Base-by-base conservation (phyloP, 1,140 invertebrate genomes). In the Prorops nasuta region DNA sequence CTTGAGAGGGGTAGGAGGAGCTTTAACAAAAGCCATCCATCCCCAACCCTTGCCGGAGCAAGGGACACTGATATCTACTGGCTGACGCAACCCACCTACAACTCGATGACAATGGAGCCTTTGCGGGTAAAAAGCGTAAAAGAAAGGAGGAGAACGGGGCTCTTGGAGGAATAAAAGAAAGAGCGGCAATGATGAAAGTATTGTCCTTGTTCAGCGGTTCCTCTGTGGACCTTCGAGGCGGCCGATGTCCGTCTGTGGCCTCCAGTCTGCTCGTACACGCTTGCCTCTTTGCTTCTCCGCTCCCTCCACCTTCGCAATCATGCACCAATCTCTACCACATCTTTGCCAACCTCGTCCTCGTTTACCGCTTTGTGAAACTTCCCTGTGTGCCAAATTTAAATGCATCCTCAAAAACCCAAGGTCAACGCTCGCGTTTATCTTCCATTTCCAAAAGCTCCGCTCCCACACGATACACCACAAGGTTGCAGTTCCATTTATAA, bases 111-210 rank as follows among this genome's bases (percentile, higher is more conserved):
- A 76, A 75, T 73, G 66, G 69, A 68, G 69, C 63, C 64, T 75
- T 75, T 75, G 64, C 58, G 45, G 62, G 56, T 49, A 67, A 71
- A 76, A 70, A 69, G 59, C 49, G 59, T 60, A 66, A 70, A 64
- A 65, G 54, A 55, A 65, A 63, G 52, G 52, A 58, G 34, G 42
- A 58, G 32, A 39, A 55, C 39, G 37, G 41, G 28, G 42, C 21
- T 34, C 20, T 17, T 45, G 32, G 38, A 38, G 44, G 56, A 62
- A 68, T 61, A 59, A 73, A 74, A 73, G 68, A 75, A 72, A 64
- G 59, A 67, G 72, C 70, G 74, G 72, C 71, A 74, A 76, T 72
- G 74, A 77, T 78, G 71, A 76, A 77, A 78, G 74, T 72, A 76
- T 78, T 77, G 76, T 78, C 64, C 70, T 65, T 58, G 59, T 63